Evolutionary conservation across 2,888 invertebrate genomes (phyloP), one percentile per base, ranked within the genome.

Genomic region (Drosophila eohydei): DNA sequence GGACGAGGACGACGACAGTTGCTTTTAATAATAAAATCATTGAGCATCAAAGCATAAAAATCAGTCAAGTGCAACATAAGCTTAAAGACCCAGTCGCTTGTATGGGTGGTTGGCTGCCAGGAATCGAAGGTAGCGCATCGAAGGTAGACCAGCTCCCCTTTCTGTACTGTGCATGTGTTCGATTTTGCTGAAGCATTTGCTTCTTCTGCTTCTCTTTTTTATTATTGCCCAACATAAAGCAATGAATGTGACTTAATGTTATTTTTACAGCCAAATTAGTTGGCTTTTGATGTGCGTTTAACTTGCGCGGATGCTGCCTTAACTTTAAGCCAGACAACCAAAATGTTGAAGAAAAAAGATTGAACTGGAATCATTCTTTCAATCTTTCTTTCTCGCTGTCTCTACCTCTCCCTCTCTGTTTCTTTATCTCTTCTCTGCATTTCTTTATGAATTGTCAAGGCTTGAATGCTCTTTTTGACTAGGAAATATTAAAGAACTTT

Each of bases 11-110:
- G 68, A 77, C 86, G 81, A 79, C 84, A 88, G 88, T 84, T 88
- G 88, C 83, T 90, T 91, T 91, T 90, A 89, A 89, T 91, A 91
- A 91, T 91, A 91, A 91, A 91, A 92, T 92, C 91, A 91, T 90
- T 82, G 90, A 92, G 92, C 91, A 92, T 92, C 91, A 92, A 91
- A 91, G 91, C 91, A 92, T 92, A 91, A 92, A 92, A 92, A 90
- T 91, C 91, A 92, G 90, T 91, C 91, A 91, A 91, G 91, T 91
- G 91, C 91, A 91, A 91, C 91, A 87, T 86, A 88, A 84, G 86
- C 88, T 87, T 89, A 82, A 88, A 83, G 86, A 88, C 86, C 80
- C 85, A 66, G 70, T 77, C 79, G 32, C 32, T 41, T 77, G 72
- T 77, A 48, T 71, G 84, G 69, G 76, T 56, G 43, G 32, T 56